phyloP scores from a whole-genome alignment of 2,797 vertebrate genomes.

The Carcharodon carcharias region DNA sequence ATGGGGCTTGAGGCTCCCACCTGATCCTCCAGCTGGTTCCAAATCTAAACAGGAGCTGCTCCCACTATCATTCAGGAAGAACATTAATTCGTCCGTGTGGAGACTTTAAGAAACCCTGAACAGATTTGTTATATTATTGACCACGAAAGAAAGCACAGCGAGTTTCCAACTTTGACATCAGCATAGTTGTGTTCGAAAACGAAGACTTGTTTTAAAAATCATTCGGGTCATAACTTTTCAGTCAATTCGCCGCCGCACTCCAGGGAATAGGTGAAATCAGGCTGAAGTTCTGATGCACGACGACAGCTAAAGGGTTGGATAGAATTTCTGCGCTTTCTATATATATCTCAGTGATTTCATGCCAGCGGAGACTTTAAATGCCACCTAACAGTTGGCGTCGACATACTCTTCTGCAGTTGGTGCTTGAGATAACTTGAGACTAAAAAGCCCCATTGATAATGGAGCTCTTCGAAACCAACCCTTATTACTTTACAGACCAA shows the following conservation, averaged over 20 bases:
- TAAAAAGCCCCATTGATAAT: conserved; percentile 52
- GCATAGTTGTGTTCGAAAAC: neutral
- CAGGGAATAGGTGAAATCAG: conserved; percentile 63
- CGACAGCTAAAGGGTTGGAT: conserved; percentile 94
- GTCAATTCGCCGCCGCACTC: neutral
- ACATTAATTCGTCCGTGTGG: neutral
- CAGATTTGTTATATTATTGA: neutral
- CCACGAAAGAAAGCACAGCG: neutral
- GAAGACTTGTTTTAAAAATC: neutral
- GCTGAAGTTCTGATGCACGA: conserved; percentile 92
- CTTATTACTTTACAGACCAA: conserved; percentile 92
- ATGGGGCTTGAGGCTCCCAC: neutral
- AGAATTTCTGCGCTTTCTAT: conserved; percentile 95
- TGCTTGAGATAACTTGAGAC: conserved; percentile 22
- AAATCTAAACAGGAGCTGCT: neutral
- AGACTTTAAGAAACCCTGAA: neutral
- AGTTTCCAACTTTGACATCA: neutral
- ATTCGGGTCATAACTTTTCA: neutral
- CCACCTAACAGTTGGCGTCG: conserved; percentile 88
- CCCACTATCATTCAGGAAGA: neutral
- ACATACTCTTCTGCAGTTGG: conserved; percentile 14
- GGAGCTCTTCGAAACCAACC: conserved; percentile 98
- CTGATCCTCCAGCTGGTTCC: neutral
- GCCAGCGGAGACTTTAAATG: conserved; percentile 97
- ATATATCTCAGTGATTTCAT: conserved; percentile 99